Conservation (phyloP, 2,797 vertebrate genomes). For the Monodelphis domestica region DNA sequence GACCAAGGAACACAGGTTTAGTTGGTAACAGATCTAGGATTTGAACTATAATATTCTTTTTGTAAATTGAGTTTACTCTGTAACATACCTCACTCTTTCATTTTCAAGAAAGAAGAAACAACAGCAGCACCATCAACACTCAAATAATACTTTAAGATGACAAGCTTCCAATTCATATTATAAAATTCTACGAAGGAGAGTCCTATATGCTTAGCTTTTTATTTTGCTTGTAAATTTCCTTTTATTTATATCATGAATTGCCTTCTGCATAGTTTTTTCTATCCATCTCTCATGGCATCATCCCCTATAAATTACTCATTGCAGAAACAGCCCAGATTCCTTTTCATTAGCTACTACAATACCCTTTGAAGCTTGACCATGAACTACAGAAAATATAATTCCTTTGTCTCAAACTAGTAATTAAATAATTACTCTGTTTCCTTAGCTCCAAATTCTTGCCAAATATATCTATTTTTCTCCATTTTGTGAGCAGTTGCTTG, state of each 20-base stretch:
- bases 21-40: not conserved
- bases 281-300: not conserved
- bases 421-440: constrained; percentile 42
- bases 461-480: not conserved
- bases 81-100: not conserved
- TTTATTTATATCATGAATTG: not conserved
- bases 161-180: constrained; percentile 23
- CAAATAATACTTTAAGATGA: constrained; percentile 59
- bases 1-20: not conserved
- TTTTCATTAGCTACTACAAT: not conserved
- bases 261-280: not conserved
- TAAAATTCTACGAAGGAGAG: constrained; percentile 36
- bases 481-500: not conserved
- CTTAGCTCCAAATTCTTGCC: constrained; percentile 6
- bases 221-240: constrained; percentile 20
- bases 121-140: not conserved
- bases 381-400: not conserved
- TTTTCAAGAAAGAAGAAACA: not conserved
- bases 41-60: not conserved
- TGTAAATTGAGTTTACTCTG: not conserved
- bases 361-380: not conserved
- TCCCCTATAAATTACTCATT: not conserved
- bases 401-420: constrained; percentile 6
- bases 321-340: not conserved
- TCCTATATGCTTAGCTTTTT: constrained; percentile 5